A percentile compares a stretch with the other conserved stretches of the same genome.
These are phyloP conservation scores for Chelonoidis abingdonii DNA, from an alignment of 2,113 vertebrate species.

Conservation along the genomic window DNA sequence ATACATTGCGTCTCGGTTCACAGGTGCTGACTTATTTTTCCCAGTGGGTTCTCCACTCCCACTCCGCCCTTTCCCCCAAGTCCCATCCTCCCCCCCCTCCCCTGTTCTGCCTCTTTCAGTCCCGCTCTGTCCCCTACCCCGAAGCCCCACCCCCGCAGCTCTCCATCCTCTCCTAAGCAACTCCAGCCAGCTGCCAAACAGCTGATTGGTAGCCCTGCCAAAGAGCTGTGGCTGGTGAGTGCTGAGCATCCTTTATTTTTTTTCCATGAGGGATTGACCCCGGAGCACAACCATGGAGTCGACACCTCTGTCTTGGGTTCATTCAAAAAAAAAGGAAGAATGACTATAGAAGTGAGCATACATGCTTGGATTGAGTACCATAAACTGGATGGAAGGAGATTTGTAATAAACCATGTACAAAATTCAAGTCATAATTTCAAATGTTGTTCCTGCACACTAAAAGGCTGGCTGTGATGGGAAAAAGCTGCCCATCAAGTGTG, in stretches of 20 bases:
- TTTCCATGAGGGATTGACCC: too few relatives aligned
- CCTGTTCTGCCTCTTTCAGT: too few relatives aligned
- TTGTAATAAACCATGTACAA: conserved; percentile 18
- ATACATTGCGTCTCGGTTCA: neutral
- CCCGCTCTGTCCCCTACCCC: too few relatives aligned
- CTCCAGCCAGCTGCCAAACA: too few relatives aligned
- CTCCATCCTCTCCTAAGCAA: neutral
- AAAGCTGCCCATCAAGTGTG: conserved; percentile 44
- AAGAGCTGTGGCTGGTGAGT: too few relatives aligned
- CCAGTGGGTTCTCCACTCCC: neutral
- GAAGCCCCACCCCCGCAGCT: neutral
- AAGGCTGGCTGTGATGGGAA: conserved; percentile 28
- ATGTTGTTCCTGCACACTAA: conserved; percentile 31
- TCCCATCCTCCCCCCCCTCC: too few relatives aligned
- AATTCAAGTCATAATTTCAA: conserved; percentile 23
- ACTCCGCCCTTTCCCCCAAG: too few relatives aligned
- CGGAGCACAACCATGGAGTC: too few relatives aligned
- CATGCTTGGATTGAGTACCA: neutral
- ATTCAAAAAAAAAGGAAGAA: conserved; percentile 46
- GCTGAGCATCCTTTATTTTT: too few relatives aligned
- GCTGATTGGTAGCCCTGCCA: too few relatives aligned
- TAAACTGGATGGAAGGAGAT: conserved; percentile 42
- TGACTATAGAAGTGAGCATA: conserved; percentile 11
- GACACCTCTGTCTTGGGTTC: neutral
- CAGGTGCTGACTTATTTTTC: neutral